Base-by-base conservation (phyloP, 2,797 vertebrate genomes). In the Spinibarbus caldwelli region DNA sequence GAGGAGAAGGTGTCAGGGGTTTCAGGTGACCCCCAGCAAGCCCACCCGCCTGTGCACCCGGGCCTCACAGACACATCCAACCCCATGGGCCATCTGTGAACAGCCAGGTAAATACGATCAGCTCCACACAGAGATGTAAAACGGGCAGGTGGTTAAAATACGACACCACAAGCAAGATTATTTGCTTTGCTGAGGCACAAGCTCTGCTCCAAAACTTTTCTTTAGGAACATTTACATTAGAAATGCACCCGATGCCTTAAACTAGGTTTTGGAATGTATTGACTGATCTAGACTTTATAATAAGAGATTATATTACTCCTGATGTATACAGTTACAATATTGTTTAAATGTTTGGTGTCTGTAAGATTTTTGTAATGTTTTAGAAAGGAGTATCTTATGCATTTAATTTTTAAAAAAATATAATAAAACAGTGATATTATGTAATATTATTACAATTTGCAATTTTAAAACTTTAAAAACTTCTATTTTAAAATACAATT, bases 71-170 rank as follows among this genome's bases (percentile, higher is more conserved):
- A 99, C 95, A 90, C 97, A 94, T 96, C 97, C 94, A 99, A 98
- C 95, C 97, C 98, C 91, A 97, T 99, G 97, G 98, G 97, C 93
- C 98, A 99, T 94, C 97, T 99, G 96, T 99, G 96, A 99, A 95
- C 90, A 94, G 92, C 94, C 95, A 94, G 94, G 95, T 95, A 92
- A 84, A 75, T 1, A 49, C 6, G 11, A n/a, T n/a, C 45, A 49
- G 34, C 62, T 67, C n/a, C 57, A 45, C 26, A n/a, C 68, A 64
- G 21, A 82, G 21, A 82, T 31, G 1, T 45, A 47, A 72, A 29
- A n/a, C 9, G 0, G 70, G 38, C 26, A 43, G 11, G 49, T 45
- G 49, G 31, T 47, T 59, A 26, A 78, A 78, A 6, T 15, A 29
- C 52, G 1, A 41, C 34, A 77, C 31, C 31, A 57, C 75, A 34